Evolutionary conservation across 2,888 invertebrate species (phyloP), one percentile per base, ranked within the genome.

Genomic region (Drosophila paranaensis): DNA sequence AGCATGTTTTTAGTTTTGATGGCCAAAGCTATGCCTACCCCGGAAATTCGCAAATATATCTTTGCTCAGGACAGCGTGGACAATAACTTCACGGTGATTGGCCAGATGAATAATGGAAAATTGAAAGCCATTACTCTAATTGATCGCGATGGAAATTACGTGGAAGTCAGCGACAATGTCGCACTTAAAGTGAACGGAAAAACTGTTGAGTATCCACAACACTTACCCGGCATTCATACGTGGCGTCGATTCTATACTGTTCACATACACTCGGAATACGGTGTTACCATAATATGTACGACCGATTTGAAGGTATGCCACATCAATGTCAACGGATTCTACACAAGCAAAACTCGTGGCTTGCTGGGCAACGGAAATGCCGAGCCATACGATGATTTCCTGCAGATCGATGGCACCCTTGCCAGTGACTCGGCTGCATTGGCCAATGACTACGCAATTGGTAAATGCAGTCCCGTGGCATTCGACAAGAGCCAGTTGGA

Each of bases 1-100:
- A 97, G 86, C 96, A 97, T 93, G 95, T 97, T 92, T 96, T 97
- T 93, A 97, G 97, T 0, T 98, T 98, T 93, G 98, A 98, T 92
- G 96, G 96, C 0, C 95, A 95, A 79, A 96, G 97, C 91, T 93
- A 96, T 77, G 95, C 96, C 9, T 96, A 97, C 94, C 95, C 95
- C 0, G 97, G 97, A 43, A 94, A 94, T 56, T 98, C n/a, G 98
- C 93, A 96, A 95, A 90, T 98, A 98, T 92, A 93, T 98, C 1
- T 93, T 98, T 8, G 96, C 96, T 0, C 96, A 97, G 84, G 98
- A 98, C 92, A 95, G 96, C 86, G 94, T 95, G 16, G 96, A 98
- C 91, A 95, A 97, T 71, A 97, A 97, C 94, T 98, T 98, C 94
- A 96, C 96, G 0, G 94, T 98, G 9, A 93, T 96, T 58, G 95